phyloP scores from a whole-genome alignment of 2,888 invertebrate genomes.

The Plebejus anna region DNA sequence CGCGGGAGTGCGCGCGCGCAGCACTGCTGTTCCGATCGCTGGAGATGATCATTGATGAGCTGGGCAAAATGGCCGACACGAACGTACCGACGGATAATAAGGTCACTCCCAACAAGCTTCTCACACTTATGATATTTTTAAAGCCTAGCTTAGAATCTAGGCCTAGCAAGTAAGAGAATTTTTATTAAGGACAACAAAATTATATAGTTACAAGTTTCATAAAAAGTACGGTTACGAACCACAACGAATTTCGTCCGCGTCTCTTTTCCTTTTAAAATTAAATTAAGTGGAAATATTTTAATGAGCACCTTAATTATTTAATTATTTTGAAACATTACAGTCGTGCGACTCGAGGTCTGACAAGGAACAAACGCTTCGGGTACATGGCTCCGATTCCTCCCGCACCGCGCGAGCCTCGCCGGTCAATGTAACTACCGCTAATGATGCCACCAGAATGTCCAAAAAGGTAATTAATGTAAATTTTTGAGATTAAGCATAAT shows the following conservation, averaged over 20 bases:
- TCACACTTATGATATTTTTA: neutral
- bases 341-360: conserved; percentile 49
- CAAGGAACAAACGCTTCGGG: conserved; percentile 62
- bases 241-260: no score
- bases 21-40: conserved; percentile 6
- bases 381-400: conserved; percentile 61
- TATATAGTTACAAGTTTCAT: no score
- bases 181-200: no score
- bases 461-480: conserved; percentile 48
- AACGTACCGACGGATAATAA: neutral
- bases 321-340: neutral
- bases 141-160: neutral
- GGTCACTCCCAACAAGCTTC: neutral
- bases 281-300: neutral
- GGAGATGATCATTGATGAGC: neutral
- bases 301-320: neutral
- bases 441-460: conserved; percentile 64
- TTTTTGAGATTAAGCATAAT: no score
- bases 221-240: no score
- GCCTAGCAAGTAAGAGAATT: no score
- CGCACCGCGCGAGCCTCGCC: conserved; percentile 59
- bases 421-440: conserved; percentile 49
- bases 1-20: neutral
- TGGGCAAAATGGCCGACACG: neutral
- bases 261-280: no score